Base-by-base conservation (phyloP, 2,797 vertebrate species). In the Crypturellus tataupa region DNA sequence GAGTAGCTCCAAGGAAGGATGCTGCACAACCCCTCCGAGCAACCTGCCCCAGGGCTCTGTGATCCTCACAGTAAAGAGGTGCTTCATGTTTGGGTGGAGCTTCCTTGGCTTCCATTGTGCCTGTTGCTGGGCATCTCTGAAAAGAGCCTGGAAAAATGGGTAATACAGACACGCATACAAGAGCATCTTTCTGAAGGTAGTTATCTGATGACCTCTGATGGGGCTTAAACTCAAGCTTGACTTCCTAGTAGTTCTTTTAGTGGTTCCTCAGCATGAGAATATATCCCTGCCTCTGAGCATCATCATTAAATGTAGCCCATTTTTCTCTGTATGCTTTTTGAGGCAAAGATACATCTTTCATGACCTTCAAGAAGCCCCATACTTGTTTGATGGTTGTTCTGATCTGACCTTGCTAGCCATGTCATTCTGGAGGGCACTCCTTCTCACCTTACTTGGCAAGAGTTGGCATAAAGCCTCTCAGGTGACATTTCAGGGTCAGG, bases 371-470 rank as follows among this genome's bases (percentile, higher is more conserved):
- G 21, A 9, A 71, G 29, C 13, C 20, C 15, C 58, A 67, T 15
- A 70, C 0, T 0, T 42, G 14, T 0, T 0, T 73, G 67, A 12
- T 24, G 58, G 31, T 58, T 56, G 16, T 69, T 79, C 42, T 29
- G 73, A 60, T 23, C 37, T 27, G 80, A 5, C n/a, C 6, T n/a
- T 12, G 37, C 76, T 47, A 4, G 47, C 7, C 13, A 21, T 18
- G 1, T 51, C 35, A 25, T 47, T 71, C 33, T n/a, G 21, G 35
- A 12, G 24, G 24, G 47, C 46, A 24, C 33, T 25, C 33, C 49
- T 51, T 47, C 53, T 31, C 29, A 14, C 53, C n/a, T 47, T 33
- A 21, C n/a, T 33, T 24, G n/a, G 31, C 11, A 33, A 12, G 44
- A 46, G 42, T 47, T 49, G 42, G 44, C 44, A 49, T 47, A 33